Evolutionary conservation across 2,113 vertebrate species (phyloP), one percentile per base, ranked within the genome.

Genomic region (Elaphurus davidianus): DNA sequence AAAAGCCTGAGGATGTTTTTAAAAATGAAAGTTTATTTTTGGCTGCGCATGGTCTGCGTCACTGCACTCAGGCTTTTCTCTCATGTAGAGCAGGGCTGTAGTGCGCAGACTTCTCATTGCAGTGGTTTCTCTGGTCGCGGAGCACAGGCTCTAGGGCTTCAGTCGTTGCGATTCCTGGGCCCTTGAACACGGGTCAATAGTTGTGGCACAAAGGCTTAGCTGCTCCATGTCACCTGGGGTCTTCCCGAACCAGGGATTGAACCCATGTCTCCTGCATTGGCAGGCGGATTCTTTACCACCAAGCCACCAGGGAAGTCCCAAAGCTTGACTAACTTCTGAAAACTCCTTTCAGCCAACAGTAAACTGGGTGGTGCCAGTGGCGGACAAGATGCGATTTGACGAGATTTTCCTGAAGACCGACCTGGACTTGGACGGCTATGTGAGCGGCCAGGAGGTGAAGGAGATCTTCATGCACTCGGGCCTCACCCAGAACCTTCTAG

Each of bases 391-490:
- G 47, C 99, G 99, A 67, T 99, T 99, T 0, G 99, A 99, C 0
- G 99, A 99, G 92, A 99, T 99, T 87, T 99, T 99, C 98, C 97
- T 99, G 93, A 99, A 99, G 99, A 99, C 99, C 0, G 99, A 99
- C 92, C 98, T 99, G 23, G 99, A 99, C 98, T 96, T 99, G 98
- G 99, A 99, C 5, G 99, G 99, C 6, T 99, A 99, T 93, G 99
- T 99, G 97, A 99, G 99, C 1, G 99, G 99, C 82, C 99, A 99
- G 91, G 99, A 99, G 99, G 99, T 99, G 45, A 99, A 99, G 97
- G 99, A 99, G 3, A 99, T 99, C 99, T 99, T 99, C 98, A 99
- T 99, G 99, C 99, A 99, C 83, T 99, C 99, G 0, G 99, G 99
- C 89, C 99, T 99, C 60, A 99, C 99, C 59, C 99, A 99, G 99